phyloP scores from a whole-genome alignment of 2,888 invertebrate genomes.

The Brenthis hecate region DNA sequence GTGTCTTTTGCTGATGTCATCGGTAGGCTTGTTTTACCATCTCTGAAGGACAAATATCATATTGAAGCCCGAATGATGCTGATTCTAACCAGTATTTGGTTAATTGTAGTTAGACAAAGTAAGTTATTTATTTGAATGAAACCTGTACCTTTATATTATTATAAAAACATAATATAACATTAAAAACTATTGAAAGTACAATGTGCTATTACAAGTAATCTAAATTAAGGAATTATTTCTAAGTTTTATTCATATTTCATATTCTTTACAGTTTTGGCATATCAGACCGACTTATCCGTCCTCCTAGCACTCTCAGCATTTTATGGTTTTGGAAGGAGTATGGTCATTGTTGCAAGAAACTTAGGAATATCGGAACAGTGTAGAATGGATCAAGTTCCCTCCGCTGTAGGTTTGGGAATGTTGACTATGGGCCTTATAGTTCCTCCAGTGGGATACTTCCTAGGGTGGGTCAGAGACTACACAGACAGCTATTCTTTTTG shows the following conservation, averaged over 20 bases:
- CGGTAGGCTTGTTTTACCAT: slow-evolving; percentile 85
- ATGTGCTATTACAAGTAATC: too few species aligned
- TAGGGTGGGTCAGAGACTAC: slow-evolving; percentile 86
- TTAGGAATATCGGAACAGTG: slow-evolving; percentile 86
- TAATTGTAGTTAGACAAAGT: slow-evolving; percentile 83
- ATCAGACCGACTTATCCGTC: slow-evolving; percentile 77
- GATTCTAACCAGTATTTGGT: slow-evolving; percentile 82
- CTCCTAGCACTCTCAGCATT: slow-evolving; percentile 82
- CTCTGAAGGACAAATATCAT: slow-evolving; percentile 83
- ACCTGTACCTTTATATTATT: too few species aligned
- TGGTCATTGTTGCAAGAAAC: slow-evolving; percentile 88
- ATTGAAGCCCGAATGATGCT: slow-evolving; percentile 84
- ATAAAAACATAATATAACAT: too few species aligned
- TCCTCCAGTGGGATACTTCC: slow-evolving; percentile 84
- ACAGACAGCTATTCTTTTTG: slow-evolving; percentile 84
- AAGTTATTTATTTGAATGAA: slow-evolving; percentile 47
- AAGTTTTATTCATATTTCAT: too few species aligned
- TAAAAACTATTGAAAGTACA: too few species aligned
- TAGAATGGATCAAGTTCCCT: slow-evolving; percentile 81
- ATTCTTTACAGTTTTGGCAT: slow-evolving; percentile 80
- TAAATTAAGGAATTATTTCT: too few species aligned
- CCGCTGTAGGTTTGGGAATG: slow-evolving; percentile 88
- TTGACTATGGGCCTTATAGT: slow-evolving; percentile 86
- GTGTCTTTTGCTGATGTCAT: slow-evolving; percentile 86
- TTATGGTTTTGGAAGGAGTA: slow-evolving; percentile 87